phyloP scores from a whole-genome alignment of 2,888 invertebrate genomes.

The Drosophila buzzatii region DNA sequence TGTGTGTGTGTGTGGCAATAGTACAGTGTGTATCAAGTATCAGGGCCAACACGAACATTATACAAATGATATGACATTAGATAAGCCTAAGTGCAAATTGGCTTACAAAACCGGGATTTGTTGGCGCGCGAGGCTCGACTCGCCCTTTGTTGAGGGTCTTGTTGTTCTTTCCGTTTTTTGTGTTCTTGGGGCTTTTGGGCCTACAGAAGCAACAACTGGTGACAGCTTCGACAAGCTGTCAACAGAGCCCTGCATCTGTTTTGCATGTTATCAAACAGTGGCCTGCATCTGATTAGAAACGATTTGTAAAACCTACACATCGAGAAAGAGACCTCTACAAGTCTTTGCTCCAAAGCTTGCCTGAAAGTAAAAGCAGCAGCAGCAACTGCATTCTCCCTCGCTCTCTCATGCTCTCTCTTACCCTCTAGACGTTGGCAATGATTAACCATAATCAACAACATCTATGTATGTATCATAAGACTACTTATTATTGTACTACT shows the following conservation, averaged over 20 bases:
- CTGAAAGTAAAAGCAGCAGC: background rate
- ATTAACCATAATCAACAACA: no score
- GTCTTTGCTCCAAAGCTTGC: no score
- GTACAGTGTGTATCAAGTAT: slow-evolving; percentile 79
- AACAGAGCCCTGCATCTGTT: slow-evolving; percentile 41
- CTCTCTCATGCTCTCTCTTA: background rate
- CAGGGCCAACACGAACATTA: slow-evolving; percentile 82
- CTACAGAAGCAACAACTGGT: slow-evolving; percentile 8
- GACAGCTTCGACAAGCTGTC: slow-evolving; percentile 29
- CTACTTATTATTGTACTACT: no score
- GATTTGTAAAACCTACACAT: background rate
- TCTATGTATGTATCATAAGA: no score
- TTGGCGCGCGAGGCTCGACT: slow-evolving; percentile 43
- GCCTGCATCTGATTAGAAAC: slow-evolving; percentile 23
- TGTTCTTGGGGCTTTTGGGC: slow-evolving; percentile 13
- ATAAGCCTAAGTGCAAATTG: slow-evolving; percentile 86
- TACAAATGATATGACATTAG: slow-evolving; percentile 86
- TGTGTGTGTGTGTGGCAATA: slow-evolving; percentile 37
- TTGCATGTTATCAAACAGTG: slow-evolving; percentile 51
- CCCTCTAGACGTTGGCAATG: no score
- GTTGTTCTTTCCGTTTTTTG: background rate
- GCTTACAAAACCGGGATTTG: slow-evolving; percentile 85
- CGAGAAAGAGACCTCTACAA: background rate
- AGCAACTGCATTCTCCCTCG: background rate
- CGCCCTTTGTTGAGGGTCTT: slow-evolving; percentile 27